Percentiles rank a stretch among this genome's conserved stretches.
Evolutionary conservation across 2,888 invertebrate species (phyloP).

Genomic region (Celastrina argiolus): DNA sequence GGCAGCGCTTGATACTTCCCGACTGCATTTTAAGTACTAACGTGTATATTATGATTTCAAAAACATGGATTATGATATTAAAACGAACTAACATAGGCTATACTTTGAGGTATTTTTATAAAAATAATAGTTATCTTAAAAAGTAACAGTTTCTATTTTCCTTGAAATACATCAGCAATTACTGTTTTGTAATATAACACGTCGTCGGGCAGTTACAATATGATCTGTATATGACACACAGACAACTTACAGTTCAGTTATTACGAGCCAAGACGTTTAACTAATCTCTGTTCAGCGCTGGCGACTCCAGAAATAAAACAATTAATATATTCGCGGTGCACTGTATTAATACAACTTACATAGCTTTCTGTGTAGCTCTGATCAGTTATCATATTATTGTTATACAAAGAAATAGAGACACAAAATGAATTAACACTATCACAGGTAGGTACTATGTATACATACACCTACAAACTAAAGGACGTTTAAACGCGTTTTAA

Average conservation of each 20-base stretch:
- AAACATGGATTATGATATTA: neutral
- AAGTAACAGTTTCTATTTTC: no score
- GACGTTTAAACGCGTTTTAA: constrained; percentile 33
- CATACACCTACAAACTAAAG: constrained; percentile 34
- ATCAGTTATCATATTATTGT: no score
- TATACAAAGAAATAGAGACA: no score
- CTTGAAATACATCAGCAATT: neutral
- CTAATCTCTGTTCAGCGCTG: constrained; percentile 32
- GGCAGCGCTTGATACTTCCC: neutral
- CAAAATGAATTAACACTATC: no score
- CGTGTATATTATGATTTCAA: neutral
- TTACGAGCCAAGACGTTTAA: constrained; percentile 23
- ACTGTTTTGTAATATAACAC: neutral
- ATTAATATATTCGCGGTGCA: constrained; percentile 41
- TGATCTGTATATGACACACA: neutral
- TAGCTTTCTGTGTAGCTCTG: neutral
- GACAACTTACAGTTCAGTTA: constrained; percentile 12
- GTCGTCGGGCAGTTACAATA: neutral
- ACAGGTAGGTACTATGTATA: no score
- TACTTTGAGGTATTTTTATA: no score
- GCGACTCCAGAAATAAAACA: constrained; percentile 45
- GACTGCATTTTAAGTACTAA: neutral
- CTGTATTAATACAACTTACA: neutral
- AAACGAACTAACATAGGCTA: neutral
- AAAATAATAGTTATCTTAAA: no score